These are phyloP conservation scores for Zhuqinia jingwanae DNA, from an alignment of 2,888 invertebrate genomes.

Conservation along the genomic window DNA sequence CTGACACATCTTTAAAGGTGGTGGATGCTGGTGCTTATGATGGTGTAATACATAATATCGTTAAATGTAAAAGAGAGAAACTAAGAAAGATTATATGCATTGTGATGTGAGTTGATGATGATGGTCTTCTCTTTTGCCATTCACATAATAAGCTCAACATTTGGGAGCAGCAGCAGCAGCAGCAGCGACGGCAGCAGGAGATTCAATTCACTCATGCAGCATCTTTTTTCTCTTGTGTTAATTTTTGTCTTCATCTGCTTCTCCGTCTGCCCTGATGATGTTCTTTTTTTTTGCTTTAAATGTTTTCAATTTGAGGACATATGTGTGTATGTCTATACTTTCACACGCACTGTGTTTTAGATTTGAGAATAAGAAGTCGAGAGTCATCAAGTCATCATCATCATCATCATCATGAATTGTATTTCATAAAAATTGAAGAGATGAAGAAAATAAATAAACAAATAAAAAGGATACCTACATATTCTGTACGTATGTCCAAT, in stretches of 20 bases:
- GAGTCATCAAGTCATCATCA: too few relatives aligned
- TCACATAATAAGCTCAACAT: neutral
- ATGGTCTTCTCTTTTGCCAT: slow-evolving; percentile 10
- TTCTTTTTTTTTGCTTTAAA: neutral
- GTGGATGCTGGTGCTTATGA: neutral
- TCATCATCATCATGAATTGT: too few relatives aligned
- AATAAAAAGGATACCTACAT: too few relatives aligned
- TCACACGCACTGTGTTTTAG: slow-evolving; percentile 27
- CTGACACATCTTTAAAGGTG: too few relatives aligned
- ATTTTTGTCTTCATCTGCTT: neutral
- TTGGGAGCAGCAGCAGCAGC: neutral
- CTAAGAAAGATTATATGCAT: neutral
- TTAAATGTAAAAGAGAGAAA: slow-evolving; percentile 3
- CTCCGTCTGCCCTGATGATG: neutral
- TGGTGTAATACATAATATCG: slow-evolving; percentile 20
- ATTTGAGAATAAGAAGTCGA: neutral
- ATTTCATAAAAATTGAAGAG: slow-evolving; percentile 8
- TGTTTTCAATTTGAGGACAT: neutral
- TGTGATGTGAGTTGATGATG: neutral
- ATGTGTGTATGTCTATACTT: neutral
- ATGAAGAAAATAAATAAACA: neutral
- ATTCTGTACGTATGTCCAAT: too few relatives aligned
- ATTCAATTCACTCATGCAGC: neutral
- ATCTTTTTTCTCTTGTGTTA: neutral
- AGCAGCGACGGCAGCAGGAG: neutral